A percentile compares a stretch with the other conserved stretches of the same genome.
Conservation (phyloP, 2,113 vertebrate genomes). For the Ploceus nigricollis region DNA sequence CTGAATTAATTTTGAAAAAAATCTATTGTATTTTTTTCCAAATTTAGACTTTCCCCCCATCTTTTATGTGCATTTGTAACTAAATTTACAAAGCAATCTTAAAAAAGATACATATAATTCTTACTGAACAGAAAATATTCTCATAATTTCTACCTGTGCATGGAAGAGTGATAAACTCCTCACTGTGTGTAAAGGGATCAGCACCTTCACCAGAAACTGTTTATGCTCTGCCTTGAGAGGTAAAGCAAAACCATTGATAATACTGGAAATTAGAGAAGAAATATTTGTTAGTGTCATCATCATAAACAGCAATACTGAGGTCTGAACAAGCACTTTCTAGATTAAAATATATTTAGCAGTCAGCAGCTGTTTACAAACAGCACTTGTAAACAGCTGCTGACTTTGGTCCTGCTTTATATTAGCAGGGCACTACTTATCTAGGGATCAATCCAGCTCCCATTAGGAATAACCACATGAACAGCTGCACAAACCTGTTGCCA, state of each 20-base stretch:
- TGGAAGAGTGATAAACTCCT: constrained; percentile 98
- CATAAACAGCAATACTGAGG: neutral
- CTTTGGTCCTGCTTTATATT: neutral
- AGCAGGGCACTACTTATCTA: neutral
- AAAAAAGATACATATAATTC: neutral
- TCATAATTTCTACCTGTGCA: constrained; percentile 84
- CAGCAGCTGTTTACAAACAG: neutral
- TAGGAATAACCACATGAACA: neutral
- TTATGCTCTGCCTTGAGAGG: constrained; percentile 98
- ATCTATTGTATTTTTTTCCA: neutral
- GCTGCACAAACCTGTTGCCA: neutral
- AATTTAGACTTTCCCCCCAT: neutral
- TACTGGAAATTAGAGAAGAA: constrained; percentile 79
- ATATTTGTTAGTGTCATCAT: constrained; percentile 26
- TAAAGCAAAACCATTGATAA: constrained; percentile 99
- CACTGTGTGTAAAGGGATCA: constrained; percentile 97
- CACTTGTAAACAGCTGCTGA: neutral
- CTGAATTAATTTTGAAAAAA: neutral
- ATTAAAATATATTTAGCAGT: neutral
- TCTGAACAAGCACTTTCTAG: neutral
- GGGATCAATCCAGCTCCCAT: neutral
- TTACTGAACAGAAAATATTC: constrained; percentile 3
- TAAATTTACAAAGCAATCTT: neutral
- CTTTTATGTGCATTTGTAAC: neutral
- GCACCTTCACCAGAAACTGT: constrained; percentile 99